phyloP scores from a whole-genome alignment of 2,888 invertebrate species.

The Strigamia maritima region DNA sequence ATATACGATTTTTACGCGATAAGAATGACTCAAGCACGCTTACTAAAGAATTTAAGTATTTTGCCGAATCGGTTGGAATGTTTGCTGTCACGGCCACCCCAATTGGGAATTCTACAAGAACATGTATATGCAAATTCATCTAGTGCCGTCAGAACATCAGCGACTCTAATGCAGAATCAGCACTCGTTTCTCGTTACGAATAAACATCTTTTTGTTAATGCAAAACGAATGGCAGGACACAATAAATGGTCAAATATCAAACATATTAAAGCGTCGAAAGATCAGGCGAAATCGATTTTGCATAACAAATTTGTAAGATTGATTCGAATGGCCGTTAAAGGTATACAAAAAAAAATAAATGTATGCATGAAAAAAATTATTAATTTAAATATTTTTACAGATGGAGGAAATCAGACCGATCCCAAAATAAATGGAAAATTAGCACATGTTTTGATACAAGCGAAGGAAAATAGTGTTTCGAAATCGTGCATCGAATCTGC shows the following conservation, averaged over 20 bases:
- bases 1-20: too few species aligned
- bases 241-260: slow-evolving; percentile 75
- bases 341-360: slow-evolving; percentile 52
- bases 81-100: too few species aligned
- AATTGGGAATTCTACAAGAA: too few species aligned
- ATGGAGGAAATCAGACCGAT: slow-evolving; percentile 63
- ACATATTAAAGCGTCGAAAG: slow-evolving; percentile 66
- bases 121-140: too few species aligned
- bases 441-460: slow-evolving; percentile 61
- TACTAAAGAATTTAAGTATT: too few species aligned
- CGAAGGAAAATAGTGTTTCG: slow-evolving; percentile 64
- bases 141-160: too few species aligned
- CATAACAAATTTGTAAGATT: slow-evolving; percentile 57
- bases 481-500: slow-evolving; percentile 61
- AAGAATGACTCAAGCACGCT: too few species aligned
- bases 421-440: slow-evolving; percentile 61
- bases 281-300: slow-evolving; percentile 57
- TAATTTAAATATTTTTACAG: slow-evolving; percentile 42
- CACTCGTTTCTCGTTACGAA: too few species aligned
- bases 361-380: neutral
- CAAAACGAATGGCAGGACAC: slow-evolving; percentile 61
- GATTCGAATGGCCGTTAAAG: slow-evolving; percentile 63
- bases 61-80: too few species aligned
- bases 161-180: too few species aligned
- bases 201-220: neutral